Conservation (phyloP, 2,797 vertebrate genomes). For the Phrynocephalus guinanensis region DNA sequence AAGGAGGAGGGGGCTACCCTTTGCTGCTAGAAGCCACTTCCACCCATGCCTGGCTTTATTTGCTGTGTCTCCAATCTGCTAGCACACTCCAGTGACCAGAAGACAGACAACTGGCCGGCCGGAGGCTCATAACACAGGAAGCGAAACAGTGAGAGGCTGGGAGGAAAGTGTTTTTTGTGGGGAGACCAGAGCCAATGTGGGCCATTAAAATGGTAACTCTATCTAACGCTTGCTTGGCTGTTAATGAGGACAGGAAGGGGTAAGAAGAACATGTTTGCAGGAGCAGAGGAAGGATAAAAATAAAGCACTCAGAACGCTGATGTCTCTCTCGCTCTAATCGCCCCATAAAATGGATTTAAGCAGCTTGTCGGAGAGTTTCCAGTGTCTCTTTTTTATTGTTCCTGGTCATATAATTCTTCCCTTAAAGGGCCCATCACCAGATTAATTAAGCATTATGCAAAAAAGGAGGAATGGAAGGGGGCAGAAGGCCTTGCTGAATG, state of each 20-base stretch:
- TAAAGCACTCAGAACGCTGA: slow-evolving; percentile 39
- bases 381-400: slow-evolving; percentile 43
- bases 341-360: slow-evolving; percentile 59
- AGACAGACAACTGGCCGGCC: slow-evolving; percentile 32
- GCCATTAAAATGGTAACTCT: slow-evolving; percentile 33
- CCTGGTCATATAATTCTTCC: slow-evolving; percentile 59
- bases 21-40: slow-evolving; percentile 14
- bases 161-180: neutral
- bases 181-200: neutral
- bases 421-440: slow-evolving; percentile 57
- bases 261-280: slow-evolving; percentile 14
- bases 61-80: slow-evolving; percentile 35
- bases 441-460: slow-evolving; percentile 51
- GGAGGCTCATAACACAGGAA: slow-evolving; percentile 31
- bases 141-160: slow-evolving; percentile 6
- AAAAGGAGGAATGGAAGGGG: slow-evolving; percentile 33
- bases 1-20: neutral
- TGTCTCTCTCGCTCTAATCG: slow-evolving; percentile 56
- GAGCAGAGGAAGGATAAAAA: slow-evolving; percentile 44
- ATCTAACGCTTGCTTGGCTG: slow-evolving; percentile 23
- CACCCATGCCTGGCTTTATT: slow-evolving; percentile 16
- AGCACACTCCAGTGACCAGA: slow-evolving; percentile 40
- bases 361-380: slow-evolving; percentile 51
- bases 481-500: slow-evolving; percentile 24
- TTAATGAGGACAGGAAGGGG: slow-evolving; percentile 39